phyloP scores from a whole-genome alignment of 2,797 vertebrate species.

The Malurus splendens region DNA sequence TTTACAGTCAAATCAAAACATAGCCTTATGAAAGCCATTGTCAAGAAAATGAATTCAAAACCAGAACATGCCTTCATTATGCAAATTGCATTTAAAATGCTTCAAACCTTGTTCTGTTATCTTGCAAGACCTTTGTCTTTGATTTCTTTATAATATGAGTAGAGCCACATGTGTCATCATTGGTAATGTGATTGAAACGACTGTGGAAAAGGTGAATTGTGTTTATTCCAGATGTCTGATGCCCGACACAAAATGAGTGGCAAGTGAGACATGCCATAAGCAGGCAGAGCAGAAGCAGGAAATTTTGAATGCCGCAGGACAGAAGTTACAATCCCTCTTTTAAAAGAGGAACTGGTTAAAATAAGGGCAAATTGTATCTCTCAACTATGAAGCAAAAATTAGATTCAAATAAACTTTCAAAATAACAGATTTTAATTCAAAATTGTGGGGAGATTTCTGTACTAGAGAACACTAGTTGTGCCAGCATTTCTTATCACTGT shows the following conservation, averaged over 20 bases:
- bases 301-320: not conserved
- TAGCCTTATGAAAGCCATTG: no score
- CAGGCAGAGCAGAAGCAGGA: not conserved
- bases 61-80: not conserved
- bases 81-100: not conserved
- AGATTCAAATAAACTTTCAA: not conserved
- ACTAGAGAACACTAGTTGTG: not conserved
- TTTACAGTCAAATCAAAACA: not conserved
- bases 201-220: not conserved
- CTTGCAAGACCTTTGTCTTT: not conserved
- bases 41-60: not conserved
- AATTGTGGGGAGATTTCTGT: not conserved
- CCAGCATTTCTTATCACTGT: not conserved
- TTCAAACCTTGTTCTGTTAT: not conserved
- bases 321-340: not conserved
- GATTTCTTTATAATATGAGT: not conserved
- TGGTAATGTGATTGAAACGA: accelerated
- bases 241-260: not conserved
- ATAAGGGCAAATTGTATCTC: not conserved
- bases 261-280: not conserved
- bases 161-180: not conserved
- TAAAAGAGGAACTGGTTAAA: not conserved
- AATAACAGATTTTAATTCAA: not conserved
- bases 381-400: not conserved
- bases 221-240: not conserved